These are phyloP conservation scores for Mesoligia furuncula DNA, from an alignment of 2,888 invertebrate genomes.

Conservation along the genomic window DNA sequence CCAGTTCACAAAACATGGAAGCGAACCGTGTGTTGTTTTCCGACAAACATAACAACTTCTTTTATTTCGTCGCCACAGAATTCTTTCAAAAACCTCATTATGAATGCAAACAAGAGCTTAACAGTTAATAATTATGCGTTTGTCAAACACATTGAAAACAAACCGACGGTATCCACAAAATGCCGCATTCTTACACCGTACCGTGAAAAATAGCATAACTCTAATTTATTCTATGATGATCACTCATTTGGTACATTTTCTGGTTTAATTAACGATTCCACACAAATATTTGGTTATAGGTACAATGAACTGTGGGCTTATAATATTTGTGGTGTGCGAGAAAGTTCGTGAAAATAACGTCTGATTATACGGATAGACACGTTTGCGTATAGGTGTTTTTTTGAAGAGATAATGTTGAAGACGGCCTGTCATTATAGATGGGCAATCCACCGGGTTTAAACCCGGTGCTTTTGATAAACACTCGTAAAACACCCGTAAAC, in stretches of 20 bases:
- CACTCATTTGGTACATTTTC: slow-evolving; percentile 77
- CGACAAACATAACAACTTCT: slow-evolving; percentile 33
- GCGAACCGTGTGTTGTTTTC: slow-evolving; percentile 16
- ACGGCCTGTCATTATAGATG: no score
- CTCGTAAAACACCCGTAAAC: no score
- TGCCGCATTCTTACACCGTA: slow-evolving; percentile 80
- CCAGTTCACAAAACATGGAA: slow-evolving; percentile 6
- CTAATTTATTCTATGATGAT: slow-evolving; percentile 88
- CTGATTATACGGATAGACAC: slow-evolving; percentile 1
- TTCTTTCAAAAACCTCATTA: slow-evolving; percentile 64
- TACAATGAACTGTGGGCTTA: slow-evolving; percentile 74
- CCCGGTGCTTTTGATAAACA: no score
- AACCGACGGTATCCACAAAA: slow-evolving; percentile 79
- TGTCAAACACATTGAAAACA: slow-evolving; percentile 78
- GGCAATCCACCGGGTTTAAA: no score
- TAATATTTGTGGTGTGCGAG: slow-evolving; percentile 9
- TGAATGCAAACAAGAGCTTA: slow-evolving; percentile 50
- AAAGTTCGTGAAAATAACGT: slow-evolving; percentile 34
- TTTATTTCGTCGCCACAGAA: slow-evolving; percentile 28
- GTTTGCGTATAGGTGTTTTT: slow-evolving; percentile 38
- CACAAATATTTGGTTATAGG: slow-evolving; percentile 81
- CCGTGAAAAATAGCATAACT: slow-evolving; percentile 84
- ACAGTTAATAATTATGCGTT: slow-evolving; percentile 63
- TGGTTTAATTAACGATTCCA: slow-evolving; percentile 84
- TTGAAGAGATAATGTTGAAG: background rate